Evolutionary conservation across 2,888 invertebrate genomes (phyloP).

Genomic region (Drosophila planitibia): DNA sequence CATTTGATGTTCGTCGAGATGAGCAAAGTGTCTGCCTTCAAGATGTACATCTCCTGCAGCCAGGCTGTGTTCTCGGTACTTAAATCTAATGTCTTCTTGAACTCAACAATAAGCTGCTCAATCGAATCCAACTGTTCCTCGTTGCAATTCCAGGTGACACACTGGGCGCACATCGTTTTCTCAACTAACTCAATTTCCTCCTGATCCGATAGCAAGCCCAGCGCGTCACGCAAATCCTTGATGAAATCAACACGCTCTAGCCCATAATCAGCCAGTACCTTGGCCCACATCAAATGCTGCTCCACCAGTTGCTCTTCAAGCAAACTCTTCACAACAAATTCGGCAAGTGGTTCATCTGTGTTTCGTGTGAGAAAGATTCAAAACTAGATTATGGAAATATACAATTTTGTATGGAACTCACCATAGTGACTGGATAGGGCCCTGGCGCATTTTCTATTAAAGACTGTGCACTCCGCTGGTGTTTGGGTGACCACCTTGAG

Average conservation of each 20-base stretch:
- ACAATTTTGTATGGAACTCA: conserved; percentile 11
- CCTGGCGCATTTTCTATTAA: conserved; percentile 29
- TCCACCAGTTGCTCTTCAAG: conserved; percentile 16
- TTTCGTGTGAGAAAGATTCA: background rate
- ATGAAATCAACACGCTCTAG: conserved; percentile 49
- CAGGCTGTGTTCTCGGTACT: conserved; percentile 10
- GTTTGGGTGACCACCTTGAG: conserved; percentile 52
- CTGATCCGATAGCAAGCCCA: background rate
- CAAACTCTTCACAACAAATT: conserved; percentile 38
- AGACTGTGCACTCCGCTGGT: conserved; percentile 26
- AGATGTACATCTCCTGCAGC: conserved; percentile 28
- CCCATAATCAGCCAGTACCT: conserved; percentile 54
- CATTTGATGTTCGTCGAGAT: conserved; percentile 15
- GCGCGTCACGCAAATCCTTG: background rate
- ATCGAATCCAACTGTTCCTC: conserved; percentile 21
- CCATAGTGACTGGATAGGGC: conserved; percentile 53
- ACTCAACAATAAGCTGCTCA: conserved; percentile 12
- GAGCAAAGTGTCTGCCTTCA: conserved; percentile 6
- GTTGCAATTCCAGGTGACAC: conserved; percentile 35
- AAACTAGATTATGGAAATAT: background rate
- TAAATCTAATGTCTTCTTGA: conserved; percentile 25
- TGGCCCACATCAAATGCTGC: conserved; percentile 39
- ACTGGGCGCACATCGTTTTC: conserved; percentile 26
- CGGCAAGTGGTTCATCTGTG: conserved; percentile 47
- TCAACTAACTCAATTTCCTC: conserved; percentile 4